These are phyloP conservation scores for Octodon degus DNA, from an alignment of 2,113 vertebrate genomes.

Conservation along the genomic window DNA sequence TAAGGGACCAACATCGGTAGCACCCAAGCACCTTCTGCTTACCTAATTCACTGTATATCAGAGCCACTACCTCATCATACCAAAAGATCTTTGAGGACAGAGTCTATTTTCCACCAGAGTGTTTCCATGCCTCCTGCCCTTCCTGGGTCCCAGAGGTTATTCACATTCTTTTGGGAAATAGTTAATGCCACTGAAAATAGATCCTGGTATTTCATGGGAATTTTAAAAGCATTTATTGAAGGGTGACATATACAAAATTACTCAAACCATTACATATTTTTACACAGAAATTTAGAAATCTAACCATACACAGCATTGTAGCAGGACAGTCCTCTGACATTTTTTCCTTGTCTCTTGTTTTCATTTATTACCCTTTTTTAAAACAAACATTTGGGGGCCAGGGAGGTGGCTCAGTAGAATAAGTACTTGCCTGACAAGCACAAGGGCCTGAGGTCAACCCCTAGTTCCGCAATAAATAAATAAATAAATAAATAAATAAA, in stretches of 20 bases:
- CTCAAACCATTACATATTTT: neutral
- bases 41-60: neutral
- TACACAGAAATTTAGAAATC: too few relatives aligned
- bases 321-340: too few relatives aligned
- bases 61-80: neutral
- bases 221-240: conserved; percentile 36
- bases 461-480: too few relatives aligned
- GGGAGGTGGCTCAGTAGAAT: too few relatives aligned
- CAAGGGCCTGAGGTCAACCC: too few relatives aligned
- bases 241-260: conserved; percentile 12
- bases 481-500: too few relatives aligned
- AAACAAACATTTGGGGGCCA: too few relatives aligned
- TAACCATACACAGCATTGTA: too few relatives aligned
- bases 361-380: too few relatives aligned
- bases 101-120: conserved; percentile 4
- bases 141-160: conserved; percentile 39
- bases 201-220: neutral
- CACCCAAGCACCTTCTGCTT: neutral
- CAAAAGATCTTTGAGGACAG: neutral
- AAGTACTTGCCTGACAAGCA: too few relatives aligned
- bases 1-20: neutral
- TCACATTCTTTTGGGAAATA: conserved; percentile 7
- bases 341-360: too few relatives aligned
- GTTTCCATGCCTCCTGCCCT: neutral
- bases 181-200: conserved; percentile 41